These are phyloP conservation scores for Odocoileus hemionus DNA, from an alignment of 2,113 vertebrate genomes.

Conservation along the genomic window DNA sequence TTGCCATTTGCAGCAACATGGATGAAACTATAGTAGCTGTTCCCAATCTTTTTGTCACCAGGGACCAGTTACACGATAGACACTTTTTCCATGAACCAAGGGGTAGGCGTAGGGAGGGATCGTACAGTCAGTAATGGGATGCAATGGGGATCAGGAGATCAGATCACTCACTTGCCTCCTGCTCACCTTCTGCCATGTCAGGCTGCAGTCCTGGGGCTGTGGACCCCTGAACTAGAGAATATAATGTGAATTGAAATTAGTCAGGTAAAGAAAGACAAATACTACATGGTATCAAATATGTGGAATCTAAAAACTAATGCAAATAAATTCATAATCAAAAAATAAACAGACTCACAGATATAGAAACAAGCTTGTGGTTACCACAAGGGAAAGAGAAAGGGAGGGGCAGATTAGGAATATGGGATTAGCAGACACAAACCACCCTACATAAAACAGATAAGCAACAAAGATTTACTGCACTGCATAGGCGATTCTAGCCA, in stretches of 20 bases:
- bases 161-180: not conserved
- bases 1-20: not conserved
- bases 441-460: not conserved
- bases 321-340: not conserved
- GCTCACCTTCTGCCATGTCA: not conserved
- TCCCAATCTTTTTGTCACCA: not conserved
- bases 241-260: not conserved
- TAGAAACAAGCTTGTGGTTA: not conserved
- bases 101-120: fast-evolving
- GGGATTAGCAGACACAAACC: not conserved
- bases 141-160: not conserved
- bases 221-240: not conserved
- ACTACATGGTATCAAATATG: not conserved
- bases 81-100: not conserved
- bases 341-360: not conserved
- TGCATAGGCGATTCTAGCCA: not conserved
- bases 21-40: not conserved
- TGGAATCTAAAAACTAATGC: not conserved
- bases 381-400: not conserved
- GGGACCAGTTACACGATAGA: not conserved
- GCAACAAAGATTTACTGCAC: not conserved
- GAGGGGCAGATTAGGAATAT: not conserved
- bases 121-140: not conserved
- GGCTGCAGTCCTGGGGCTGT: not conserved
- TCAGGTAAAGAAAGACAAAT: not conserved